phyloP scores from a whole-genome alignment of 2,888 invertebrate species.

The Drosophila neotestacea region DNA sequence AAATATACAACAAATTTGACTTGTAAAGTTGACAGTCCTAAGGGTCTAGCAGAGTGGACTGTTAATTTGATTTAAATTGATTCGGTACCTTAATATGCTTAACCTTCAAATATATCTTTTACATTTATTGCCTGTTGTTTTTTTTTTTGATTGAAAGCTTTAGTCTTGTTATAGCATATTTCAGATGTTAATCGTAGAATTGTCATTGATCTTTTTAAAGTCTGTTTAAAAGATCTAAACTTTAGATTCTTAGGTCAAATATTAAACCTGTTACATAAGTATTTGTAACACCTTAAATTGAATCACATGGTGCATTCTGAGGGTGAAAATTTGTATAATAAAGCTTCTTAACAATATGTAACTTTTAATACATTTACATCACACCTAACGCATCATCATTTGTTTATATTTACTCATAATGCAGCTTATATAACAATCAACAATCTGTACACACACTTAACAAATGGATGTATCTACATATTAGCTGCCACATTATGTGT shows the following conservation, averaged over 20 bases:
- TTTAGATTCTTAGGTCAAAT: neutral
- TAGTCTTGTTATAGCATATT: too few species aligned
- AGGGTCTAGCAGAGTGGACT: too few species aligned
- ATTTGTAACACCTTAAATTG: neutral
- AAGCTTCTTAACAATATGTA: neutral
- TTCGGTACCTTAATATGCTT: too few species aligned
- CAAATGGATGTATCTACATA: conserved; percentile 20
- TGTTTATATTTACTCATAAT: conserved; percentile 1
- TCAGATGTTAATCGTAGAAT: too few species aligned
- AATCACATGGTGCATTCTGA: conserved; percentile 2
- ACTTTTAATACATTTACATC: neutral
- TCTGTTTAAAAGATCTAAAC: too few species aligned
- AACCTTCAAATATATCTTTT: too few species aligned
- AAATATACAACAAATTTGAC: too few species aligned
- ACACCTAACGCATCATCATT: conserved; percentile 2
- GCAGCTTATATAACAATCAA: conserved; percentile 16
- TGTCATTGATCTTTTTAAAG: too few species aligned
- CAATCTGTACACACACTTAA: conserved; percentile 8
- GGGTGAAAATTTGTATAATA: conserved; percentile 21
- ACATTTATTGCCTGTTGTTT: too few species aligned
- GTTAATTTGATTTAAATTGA: too few species aligned
- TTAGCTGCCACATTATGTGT: conserved; percentile 26
- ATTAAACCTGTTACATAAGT: neutral
- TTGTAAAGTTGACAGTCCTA: too few species aligned
- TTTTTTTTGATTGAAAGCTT: too few species aligned